Conservation (phyloP, 1,140 invertebrate species). For the Drosophila arawakana region DNA sequence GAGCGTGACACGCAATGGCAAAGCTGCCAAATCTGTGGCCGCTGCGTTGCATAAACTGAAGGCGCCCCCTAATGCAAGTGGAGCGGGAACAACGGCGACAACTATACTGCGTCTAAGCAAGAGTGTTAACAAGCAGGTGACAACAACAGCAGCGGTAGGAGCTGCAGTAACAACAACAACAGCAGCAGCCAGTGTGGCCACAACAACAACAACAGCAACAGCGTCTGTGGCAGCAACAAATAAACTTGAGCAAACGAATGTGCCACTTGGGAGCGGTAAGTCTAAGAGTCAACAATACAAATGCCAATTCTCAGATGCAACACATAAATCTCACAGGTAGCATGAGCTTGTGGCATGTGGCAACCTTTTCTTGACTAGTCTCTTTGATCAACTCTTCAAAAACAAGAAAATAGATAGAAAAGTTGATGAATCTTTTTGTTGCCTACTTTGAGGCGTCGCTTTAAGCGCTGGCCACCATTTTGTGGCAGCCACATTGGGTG, state of each 20-base stretch:
- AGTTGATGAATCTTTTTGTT: constrained; percentile 13
- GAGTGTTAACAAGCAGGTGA: constrained; percentile 58
- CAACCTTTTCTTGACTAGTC: constrained; percentile 26
- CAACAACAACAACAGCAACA: constrained; percentile 36
- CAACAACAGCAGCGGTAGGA: constrained; percentile 47
- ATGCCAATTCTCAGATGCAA: constrained; percentile 54
- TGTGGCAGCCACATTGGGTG: background rate
- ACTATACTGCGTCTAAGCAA: constrained; percentile 69
- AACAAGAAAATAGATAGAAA: background rate
- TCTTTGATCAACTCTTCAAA: background rate
- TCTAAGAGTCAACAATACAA: constrained; percentile 38
- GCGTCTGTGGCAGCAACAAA: constrained; percentile 40
- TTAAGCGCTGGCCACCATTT: constrained; percentile 17
- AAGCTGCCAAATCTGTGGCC: constrained; percentile 60
- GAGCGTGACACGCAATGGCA: constrained; percentile 66
- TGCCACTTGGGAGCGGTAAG: constrained; percentile 84
- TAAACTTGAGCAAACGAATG: constrained; percentile 80
- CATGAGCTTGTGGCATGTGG: constrained; percentile 16
- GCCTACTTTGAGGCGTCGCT: constrained; percentile 44
- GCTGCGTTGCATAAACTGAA: constrained; percentile 69
- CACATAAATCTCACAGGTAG: constrained; percentile 61
- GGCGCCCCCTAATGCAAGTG: constrained; percentile 25
- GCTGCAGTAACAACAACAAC: constrained; percentile 31
- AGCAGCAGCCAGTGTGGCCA: constrained; percentile 35
- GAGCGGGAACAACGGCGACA: constrained; percentile 40